phyloP scores from a whole-genome alignment of 2,797 vertebrate genomes.

The Picus viridis region DNA sequence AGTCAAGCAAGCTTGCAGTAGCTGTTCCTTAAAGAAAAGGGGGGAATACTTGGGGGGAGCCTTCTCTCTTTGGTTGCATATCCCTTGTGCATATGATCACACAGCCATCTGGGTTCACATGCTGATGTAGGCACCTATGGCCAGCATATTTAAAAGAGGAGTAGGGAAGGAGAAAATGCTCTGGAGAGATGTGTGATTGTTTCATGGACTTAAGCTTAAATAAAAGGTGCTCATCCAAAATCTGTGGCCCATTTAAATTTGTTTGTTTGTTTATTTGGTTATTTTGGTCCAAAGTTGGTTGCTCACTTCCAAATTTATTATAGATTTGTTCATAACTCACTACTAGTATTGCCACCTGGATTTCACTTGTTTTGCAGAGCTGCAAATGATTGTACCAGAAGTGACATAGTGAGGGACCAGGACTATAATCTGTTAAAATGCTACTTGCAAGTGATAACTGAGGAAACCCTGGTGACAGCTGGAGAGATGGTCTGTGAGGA shows the following conservation, averaged over 20 bases:
- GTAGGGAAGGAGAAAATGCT: not conserved
- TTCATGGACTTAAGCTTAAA: not conserved
- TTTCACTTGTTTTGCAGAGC: not conserved
- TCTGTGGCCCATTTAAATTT: not conserved
- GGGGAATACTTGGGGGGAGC: rapidly evolving
- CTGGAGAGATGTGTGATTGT: not conserved
- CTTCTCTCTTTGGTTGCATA: rapidly evolving
- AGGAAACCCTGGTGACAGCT: not conserved
- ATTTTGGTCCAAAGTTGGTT: not conserved
- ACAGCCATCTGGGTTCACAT: not conserved
- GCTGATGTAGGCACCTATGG: rapidly evolving
- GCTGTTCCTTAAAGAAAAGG: not conserved
- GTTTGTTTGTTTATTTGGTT: no score
- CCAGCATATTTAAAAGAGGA: not conserved
- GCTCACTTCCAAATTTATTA: not conserved
- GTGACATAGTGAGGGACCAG: not conserved
- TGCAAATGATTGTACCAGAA: not conserved
- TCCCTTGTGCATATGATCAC: not conserved
- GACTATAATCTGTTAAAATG: not conserved
- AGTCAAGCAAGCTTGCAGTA: not conserved
- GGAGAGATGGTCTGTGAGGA: not conserved
- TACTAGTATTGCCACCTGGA: not conserved
- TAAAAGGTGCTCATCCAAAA: not conserved
- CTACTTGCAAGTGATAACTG: not conserved
- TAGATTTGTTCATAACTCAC: not conserved